These are phyloP conservation scores for Muraenolepis orangiensis DNA, from an alignment of 2,797 vertebrate genomes.

Conservation along the genomic window DNA sequence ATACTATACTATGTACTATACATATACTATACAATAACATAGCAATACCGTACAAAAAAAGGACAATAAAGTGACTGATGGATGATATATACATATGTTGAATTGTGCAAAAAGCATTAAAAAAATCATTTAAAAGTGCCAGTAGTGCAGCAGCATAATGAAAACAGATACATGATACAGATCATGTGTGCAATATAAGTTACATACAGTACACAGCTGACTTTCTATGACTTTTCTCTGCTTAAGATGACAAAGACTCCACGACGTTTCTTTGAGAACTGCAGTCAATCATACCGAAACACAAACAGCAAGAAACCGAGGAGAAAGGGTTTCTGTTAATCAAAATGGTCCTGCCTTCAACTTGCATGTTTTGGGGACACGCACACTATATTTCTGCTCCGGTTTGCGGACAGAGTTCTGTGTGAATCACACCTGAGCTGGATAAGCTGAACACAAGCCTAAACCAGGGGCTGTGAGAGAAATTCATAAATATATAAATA, in stretches of 20 bases:
- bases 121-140: too few relatives aligned
- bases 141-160: too few relatives aligned
- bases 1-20: too few relatives aligned
- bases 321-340: not conserved
- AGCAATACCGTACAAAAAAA: too few relatives aligned
- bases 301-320: not conserved
- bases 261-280: not conserved
- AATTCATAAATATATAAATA: not conserved
- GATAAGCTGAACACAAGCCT: not conserved
- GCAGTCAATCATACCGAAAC: not conserved
- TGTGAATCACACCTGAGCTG: not conserved
- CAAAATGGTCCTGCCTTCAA: not conserved
- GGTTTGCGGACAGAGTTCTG: not conserved
- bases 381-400: not conserved
- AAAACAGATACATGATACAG: too few relatives aligned
- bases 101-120: too few relatives aligned
- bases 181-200: not conserved
- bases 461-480: not conserved
- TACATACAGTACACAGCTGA: not conserved
- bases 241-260: not conserved
- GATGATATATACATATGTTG: too few relatives aligned
- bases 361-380: not conserved
- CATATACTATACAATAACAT: too few relatives aligned
- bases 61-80: too few relatives aligned
- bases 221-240: not conserved